Evolutionary conservation across 1,140 invertebrate species (phyloP), one percentile per base, ranked within the genome.

Genomic region (Nasonia vitripennis): DNA sequence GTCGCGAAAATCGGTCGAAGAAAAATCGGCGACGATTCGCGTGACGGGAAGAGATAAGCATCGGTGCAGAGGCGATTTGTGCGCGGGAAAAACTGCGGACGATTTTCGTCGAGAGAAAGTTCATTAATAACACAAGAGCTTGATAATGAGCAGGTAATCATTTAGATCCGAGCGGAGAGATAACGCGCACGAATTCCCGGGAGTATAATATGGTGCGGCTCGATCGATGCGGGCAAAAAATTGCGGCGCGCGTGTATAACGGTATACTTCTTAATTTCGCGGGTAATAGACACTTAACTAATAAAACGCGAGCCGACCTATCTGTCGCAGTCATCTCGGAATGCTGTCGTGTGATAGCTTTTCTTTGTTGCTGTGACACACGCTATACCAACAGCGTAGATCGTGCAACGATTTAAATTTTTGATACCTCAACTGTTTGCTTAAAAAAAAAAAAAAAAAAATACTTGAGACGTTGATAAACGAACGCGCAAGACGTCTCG

Each of bases 71-170:
- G 5, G 34, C 41, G 20, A 62, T 62, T 62, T n/a, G 55, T n/a
- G 55, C 51, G 12, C 51, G 20, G 55, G 55, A n/a, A 3, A 34
- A 71, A 71, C n/a, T 70, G 20, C 67, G 51, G 55, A 31, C 68
- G 68, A 71, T 68, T 80, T 70, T 37, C 11, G 55, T 23, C 37
- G 23, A 31, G 37, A 14, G 68, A 80, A 68, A 68, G 17, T 73
- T 51, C 67, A 81, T 73, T 81, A 81, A 81, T 81, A 81, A 71
- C 41, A 73, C 31, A 27, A 7, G 31, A 20, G 10, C 71, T 34
- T 81, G 17, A 81, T 71, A 34, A 34, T 79, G 55, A 81, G 48
- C 45, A 70, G 71, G 45, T 81, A 73, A 48, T 81, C 71, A 71
- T 73, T 68, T 34, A 81, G 79, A 81, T 81, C 48, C 23, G 17